These are phyloP conservation scores for Rhinichthys klamathensis DNA, from an alignment of 2,113 vertebrate genomes.

Conservation along the genomic window DNA sequence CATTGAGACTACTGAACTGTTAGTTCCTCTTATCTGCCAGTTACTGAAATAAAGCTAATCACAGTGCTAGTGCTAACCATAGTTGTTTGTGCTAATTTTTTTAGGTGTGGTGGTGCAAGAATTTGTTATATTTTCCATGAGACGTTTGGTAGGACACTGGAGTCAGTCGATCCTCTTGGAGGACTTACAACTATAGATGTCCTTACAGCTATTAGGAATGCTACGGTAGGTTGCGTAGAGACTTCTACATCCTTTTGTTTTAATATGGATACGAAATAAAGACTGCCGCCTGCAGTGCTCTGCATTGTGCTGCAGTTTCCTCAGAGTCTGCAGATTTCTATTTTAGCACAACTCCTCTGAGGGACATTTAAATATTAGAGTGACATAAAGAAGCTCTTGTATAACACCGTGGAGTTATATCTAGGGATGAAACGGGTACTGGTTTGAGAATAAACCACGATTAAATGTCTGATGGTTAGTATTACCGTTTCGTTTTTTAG, in stretches of 20 bases:
- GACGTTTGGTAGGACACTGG: conserved; percentile 95
- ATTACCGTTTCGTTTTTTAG: too few relatives aligned
- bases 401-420: background rate
- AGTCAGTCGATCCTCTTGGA: conserved; percentile 94
- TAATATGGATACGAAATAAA: background rate
- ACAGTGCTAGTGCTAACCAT: background rate
- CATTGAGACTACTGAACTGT: conserved; percentile 97
- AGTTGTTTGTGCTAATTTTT: conserved; percentile 44
- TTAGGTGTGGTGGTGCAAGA: conserved; percentile 93
- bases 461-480: too few relatives aligned
- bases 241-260: background rate
- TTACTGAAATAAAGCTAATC: background rate
- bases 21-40: conserved; percentile 68
- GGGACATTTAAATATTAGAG: conserved; percentile 7
- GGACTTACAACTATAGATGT: conserved; percentile 97
- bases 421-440: too few relatives aligned
- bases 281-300: background rate
- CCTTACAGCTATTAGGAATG: conserved; percentile 97
- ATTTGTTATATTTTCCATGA: conserved; percentile 99
- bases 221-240: conserved; percentile 83
- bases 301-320: background rate
- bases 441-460: too few relatives aligned
- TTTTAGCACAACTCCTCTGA: background rate
- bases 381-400: background rate
- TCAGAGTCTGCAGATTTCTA: background rate